These are phyloP conservation scores for Chrysopilus asiliformis DNA, from an alignment of 2,888 invertebrate genomes.

Conservation along the genomic window DNA sequence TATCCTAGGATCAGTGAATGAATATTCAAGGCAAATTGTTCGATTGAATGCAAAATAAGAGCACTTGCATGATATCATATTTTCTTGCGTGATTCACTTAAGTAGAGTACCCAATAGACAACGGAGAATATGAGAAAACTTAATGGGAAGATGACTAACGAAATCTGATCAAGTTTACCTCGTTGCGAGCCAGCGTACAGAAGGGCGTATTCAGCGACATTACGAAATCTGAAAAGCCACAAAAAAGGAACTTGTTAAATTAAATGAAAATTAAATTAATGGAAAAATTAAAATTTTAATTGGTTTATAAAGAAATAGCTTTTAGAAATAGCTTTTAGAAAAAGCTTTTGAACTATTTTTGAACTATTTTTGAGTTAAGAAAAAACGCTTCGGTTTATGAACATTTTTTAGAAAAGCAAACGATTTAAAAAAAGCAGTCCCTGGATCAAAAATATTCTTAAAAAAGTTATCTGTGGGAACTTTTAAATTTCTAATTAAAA, in stretches of 20 bases:
- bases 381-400: no score
- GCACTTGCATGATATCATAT: conserved; percentile 18
- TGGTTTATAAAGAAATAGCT: not conserved
- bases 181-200: conserved; percentile 50
- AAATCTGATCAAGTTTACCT: conserved; percentile 45
- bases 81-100: conserved; percentile 39
- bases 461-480: no score
- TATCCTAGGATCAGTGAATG: no score
- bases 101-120: conserved; percentile 48
- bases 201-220: conserved; percentile 40
- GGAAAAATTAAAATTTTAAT: not conserved
- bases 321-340: no score
- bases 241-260: not conserved
- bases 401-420: no score
- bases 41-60: no score
- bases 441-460: no score
- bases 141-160: conserved; percentile 45
- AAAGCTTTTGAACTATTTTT: no score
- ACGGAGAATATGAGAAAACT: conserved; percentile 44
- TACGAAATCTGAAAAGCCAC: conserved; percentile 32
- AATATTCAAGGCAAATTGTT: no score
- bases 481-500: no score
- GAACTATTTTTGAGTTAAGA: no score
- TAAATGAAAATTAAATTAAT: not conserved
- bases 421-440: no score